Conservation (phyloP, 2,113 vertebrate species). For the Anseranas semipalmata region DNA sequence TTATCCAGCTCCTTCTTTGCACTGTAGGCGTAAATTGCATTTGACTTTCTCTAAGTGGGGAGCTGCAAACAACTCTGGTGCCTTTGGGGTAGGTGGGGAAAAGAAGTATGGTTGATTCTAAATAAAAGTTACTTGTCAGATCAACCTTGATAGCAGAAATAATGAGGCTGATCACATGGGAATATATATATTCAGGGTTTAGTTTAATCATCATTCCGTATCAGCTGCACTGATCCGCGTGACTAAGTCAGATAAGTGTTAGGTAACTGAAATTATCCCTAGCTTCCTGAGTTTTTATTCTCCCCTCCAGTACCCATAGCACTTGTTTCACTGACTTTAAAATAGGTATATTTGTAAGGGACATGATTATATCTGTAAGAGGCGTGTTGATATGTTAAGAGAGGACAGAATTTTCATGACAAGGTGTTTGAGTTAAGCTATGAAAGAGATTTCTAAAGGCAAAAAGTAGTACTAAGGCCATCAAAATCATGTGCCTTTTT, state of each 20-base stretch:
- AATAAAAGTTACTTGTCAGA: constrained; percentile 72
- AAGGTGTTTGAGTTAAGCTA: neutral
- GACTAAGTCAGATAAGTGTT: constrained; percentile 60
- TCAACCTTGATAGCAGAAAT: constrained; percentile 67
- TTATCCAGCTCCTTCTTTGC: neutral
- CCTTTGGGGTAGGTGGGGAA: neutral
- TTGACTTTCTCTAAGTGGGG: neutral
- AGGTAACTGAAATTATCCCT: constrained; percentile 51
- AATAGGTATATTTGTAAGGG: neutral
- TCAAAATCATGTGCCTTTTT: constrained; percentile 22
- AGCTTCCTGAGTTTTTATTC: neutral
- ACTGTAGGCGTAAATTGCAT: neutral
- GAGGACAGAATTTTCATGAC: neutral
- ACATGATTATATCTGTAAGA: neutral
- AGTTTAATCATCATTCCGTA: constrained; percentile 54
- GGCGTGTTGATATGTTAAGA: neutral
- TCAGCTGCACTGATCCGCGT: constrained; percentile 13
- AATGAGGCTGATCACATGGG: constrained; percentile 61
- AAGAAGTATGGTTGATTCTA: constrained; percentile 36
- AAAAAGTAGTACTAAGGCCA: neutral
- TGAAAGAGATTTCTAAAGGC: neutral
- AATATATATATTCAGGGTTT: constrained; percentile 43
- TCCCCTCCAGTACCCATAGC: neutral
- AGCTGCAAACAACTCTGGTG: constrained; percentile 13
- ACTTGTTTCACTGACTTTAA: neutral